These are phyloP conservation scores for Desoria tigrina DNA, from an alignment of 2,888 invertebrate genomes.

Conservation along the genomic window DNA sequence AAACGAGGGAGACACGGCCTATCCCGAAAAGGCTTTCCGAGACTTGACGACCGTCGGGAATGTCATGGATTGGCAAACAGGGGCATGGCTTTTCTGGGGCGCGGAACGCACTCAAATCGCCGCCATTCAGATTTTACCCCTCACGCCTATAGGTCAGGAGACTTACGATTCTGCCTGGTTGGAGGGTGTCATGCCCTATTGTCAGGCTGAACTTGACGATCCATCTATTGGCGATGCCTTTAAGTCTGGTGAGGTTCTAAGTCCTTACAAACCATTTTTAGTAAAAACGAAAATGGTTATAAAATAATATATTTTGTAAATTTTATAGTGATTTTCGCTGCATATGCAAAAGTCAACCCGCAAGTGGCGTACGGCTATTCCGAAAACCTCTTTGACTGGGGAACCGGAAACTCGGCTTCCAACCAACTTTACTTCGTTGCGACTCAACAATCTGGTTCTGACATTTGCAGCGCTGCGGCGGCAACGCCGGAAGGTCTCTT, in stretches of 20 bases:
- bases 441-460: slow-evolving; percentile 33
- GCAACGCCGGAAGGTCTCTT: slow-evolving; percentile 45
- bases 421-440: slow-evolving; percentile 49
- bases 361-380: slow-evolving; percentile 42
- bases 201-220: slow-evolving; percentile 38
- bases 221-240: slow-evolving; percentile 37
- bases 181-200: slow-evolving; percentile 39
- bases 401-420: slow-evolving; percentile 46
- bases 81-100: slow-evolving; percentile 48
- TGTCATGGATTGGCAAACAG: slow-evolving; percentile 42
- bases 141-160: slow-evolving; percentile 45
- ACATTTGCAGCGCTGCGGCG: slow-evolving; percentile 36
- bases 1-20: slow-evolving; percentile 29
- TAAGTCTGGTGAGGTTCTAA: slow-evolving; percentile 36
- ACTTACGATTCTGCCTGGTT: slow-evolving; percentile 44
- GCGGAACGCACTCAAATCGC: slow-evolving; percentile 39
- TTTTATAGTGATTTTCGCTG: slow-evolving; percentile 42
- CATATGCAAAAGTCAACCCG: slow-evolving; percentile 45
- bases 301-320: not conserved
- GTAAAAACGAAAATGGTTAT: not conserved
- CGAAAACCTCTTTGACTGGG: slow-evolving; percentile 41
- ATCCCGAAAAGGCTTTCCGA: slow-evolving; percentile 43
- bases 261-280: not conserved
- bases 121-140: slow-evolving; percentile 46
- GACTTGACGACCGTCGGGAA: slow-evolving; percentile 43